Base-by-base conservation (phyloP, 2,888 invertebrate genomes). In the Drosophila maculinotata region DNA sequence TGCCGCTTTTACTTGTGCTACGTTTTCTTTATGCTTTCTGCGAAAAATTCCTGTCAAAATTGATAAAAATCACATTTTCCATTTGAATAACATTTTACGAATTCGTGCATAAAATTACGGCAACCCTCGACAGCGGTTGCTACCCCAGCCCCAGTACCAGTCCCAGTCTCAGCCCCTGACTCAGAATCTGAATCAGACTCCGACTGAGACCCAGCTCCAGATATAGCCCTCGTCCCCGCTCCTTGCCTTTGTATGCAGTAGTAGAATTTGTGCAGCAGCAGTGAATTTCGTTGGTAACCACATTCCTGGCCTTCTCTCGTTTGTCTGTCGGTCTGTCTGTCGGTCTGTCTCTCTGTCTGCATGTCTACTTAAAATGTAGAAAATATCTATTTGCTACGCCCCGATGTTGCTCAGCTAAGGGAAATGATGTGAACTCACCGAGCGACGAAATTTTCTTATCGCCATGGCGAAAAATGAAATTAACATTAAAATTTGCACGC, bases 21-120 rank as follows among this genome's bases (percentile, higher is more conserved):
- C 57, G 60, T 47, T 68, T 74, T 45, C 72, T 77, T 72, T 82
- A 67, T 74, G 70, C 75, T 62, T 69, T 69, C 63, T 76, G 71
- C 73, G 67, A 75, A 79, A 83, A 85, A 85, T 85, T 89, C 79
- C 88, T 90, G 90, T 90, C 90, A 89, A 87, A 90, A 88, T 88
- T 90, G 90, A 90, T 90, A 90, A 90, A 90, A 90, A 90, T 90
- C 90, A 90, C 85, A 90, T 90, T 90, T 90, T 90, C 90, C 90
- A 90, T 90, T 89, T 88, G 90, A 90, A 89, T 89, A 87, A 87
- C 84, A 89, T 89, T 90, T 89, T 88, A 88, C 79, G 90, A 89
- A 90, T 90, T 90, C 90, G 89, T 90, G 90, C 90, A 90, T 90
- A 89, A 90, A 90, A 89, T 90, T 88, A 90, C 89, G 69, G 65